Conservation (phyloP, 2,797 vertebrate genomes). For the Microctenopoma steveboyesi region DNA sequence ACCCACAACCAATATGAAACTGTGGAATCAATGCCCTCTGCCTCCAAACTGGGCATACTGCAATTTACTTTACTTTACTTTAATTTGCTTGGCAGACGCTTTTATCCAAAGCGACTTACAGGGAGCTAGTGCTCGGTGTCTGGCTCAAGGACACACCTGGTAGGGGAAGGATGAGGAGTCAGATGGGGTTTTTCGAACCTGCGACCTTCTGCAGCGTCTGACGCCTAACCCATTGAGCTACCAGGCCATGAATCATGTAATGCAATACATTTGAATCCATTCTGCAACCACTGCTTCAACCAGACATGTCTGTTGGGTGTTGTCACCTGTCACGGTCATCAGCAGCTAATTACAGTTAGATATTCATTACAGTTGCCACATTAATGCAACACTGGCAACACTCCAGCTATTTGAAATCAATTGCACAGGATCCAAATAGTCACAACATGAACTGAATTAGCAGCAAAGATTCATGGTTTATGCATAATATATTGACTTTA, state of each 20-base stretch:
- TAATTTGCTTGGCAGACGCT: too few relatives aligned
- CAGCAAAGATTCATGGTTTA: not conserved
- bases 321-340: not conserved
- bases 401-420: slow-evolving; percentile 25
- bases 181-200: too few relatives aligned
- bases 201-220: too few relatives aligned
- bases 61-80: not conserved
- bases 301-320: not conserved
- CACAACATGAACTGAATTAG: not conserved
- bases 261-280: slow-evolving; percentile 13
- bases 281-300: not conserved
- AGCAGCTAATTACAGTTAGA: slow-evolving; percentile 24
- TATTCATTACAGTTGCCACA: slow-evolving; percentile 34
- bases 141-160: too few relatives aligned
- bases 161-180: too few relatives aligned
- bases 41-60: not conserved
- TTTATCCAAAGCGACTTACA: too few relatives aligned
- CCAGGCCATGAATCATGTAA: slow-evolving; percentile 1
- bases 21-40: not conserved
- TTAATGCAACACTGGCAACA: slow-evolving; percentile 23
- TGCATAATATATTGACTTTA: not conserved
- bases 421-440: slow-evolving; percentile 9
- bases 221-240: too few relatives aligned
- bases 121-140: too few relatives aligned
- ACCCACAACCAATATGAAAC: not conserved